phyloP scores from a whole-genome alignment of 1,140 invertebrate genomes.

The Lithobius niger region DNA sequence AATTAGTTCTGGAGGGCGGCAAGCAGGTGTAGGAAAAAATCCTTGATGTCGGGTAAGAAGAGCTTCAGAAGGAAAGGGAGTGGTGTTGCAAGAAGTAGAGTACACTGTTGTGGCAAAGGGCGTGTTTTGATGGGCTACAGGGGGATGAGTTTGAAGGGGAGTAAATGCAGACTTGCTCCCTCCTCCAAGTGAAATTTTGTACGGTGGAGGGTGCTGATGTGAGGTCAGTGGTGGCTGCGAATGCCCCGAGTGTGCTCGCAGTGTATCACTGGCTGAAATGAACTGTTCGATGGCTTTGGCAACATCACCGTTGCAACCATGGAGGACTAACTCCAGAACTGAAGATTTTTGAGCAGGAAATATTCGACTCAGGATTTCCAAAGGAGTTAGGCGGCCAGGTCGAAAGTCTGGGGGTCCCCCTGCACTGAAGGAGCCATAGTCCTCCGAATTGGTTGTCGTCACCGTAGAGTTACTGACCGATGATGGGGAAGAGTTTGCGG shows the following conservation, averaged over 20 bases:
- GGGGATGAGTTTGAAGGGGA: conserved; percentile 5
- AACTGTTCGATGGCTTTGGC: conserved; percentile 61
- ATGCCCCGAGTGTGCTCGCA: conserved; percentile 2
- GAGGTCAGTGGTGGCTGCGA: not conserved
- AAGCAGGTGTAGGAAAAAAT: not conserved
- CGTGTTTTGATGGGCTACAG: not conserved
- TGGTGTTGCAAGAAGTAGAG: not conserved
- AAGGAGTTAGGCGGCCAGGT: conserved; percentile 40
- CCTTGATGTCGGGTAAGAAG: not conserved
- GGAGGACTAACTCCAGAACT: conserved; percentile 71
- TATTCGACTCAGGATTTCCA: conserved; percentile 69
- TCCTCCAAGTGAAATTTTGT: conserved; percentile 9
- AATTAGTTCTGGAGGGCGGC: not conserved
- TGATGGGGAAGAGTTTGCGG: no score
- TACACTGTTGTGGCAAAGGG: not conserved
- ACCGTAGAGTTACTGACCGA: no score
- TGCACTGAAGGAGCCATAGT: not conserved
- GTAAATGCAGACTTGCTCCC: conserved; percentile 20
- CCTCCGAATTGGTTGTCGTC: conserved; percentile 3
- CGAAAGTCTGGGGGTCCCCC: conserved; percentile 14
- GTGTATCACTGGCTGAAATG: conserved; percentile 24
- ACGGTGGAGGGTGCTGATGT: not conserved
- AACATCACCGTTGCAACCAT: conserved; percentile 72
- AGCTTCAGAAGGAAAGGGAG: not conserved
- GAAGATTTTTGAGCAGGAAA: conserved; percentile 72